Base-by-base conservation (phyloP, 2,113 vertebrate species). In the Tetrax tetrax region DNA sequence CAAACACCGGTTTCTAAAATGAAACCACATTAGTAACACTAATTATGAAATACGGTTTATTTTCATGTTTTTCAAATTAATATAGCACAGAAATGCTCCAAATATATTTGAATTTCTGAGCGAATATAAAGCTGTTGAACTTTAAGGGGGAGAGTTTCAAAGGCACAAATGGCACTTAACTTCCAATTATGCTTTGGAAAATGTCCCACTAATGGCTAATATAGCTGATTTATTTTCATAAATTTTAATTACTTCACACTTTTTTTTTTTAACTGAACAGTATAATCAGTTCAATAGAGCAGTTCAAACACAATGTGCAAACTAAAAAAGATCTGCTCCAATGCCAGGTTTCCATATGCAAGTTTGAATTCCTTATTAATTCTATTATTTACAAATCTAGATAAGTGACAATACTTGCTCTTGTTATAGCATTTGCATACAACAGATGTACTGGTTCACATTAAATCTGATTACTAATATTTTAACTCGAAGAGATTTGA, bases 181-280 rank as follows among this genome's bases (percentile, higher is more conserved):
- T 96, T 92, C 81, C 87, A 96, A 92, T 95, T 97, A 94, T 66
- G 91, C 57, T 87, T 83, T 80, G 50, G 83, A 95, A 96, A 95
- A 94, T 77, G 65, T 91, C 85, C 95, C 92, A 63, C 89, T 93
- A 92, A 95, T 89, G 87, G 91, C 91, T 91, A 95, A 92, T 95
- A 91, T 3, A 92, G n/a, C 48, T 95, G 96, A 97, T 95, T 93
- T 96, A 95, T 92, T 95, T 96, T 96, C 89, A 95, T 96, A 95
- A 92, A 86, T 74, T 93, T 96, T 94, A 96, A 97, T 95, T 96
- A 96, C 84, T 89, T 93, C 54, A 50, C 77, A 87, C 65, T 71
- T 24, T 38, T 45, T 61, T 80, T 68, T 87, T 89, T 66, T 37
- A 27, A 63, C 61, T 59, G 81, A 93, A 54, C 65, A 76, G 47